Evolutionary conservation across 92 coral and sea anemone species (phyloP).

Genomic region (Pocillopora meandrina): DNA sequence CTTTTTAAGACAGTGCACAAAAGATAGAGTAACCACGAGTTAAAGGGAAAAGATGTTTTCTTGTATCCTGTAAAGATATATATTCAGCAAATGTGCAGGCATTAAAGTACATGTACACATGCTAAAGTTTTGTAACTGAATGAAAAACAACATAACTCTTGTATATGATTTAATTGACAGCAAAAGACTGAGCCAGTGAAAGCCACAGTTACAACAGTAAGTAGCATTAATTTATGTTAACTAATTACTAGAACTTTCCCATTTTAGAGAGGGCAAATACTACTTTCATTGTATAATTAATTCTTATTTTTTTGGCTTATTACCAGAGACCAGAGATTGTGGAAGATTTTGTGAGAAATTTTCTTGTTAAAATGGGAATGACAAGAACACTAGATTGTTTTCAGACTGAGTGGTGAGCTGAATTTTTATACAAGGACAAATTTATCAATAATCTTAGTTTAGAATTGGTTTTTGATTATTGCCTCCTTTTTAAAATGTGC

Average conservation of each 20-base stretch:
- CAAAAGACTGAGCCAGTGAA: slow-evolving; percentile 68
- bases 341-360: slow-evolving; percentile 97
- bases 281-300: background rate
- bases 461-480: too few relatives aligned
- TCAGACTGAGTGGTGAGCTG: slow-evolving; percentile 94
- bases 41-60: too few relatives aligned
- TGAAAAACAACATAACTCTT: too few relatives aligned
- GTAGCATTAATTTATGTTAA: background rate
- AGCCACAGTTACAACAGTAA: slow-evolving; percentile 80
- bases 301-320: background rate
- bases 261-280: background rate
- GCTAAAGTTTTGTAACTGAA: too few relatives aligned
- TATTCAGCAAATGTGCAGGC: too few relatives aligned
- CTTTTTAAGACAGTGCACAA: background rate
- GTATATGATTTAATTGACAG: slow-evolving; percentile 14
- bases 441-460: background rate
- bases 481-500: too few relatives aligned
- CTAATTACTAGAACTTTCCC: too few relatives aligned
- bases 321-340: slow-evolving; percentile 95
- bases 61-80: too few relatives aligned
- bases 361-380: slow-evolving; percentile 99
- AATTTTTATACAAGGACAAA: background rate
- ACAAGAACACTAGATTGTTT: slow-evolving; percentile 92
- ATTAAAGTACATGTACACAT: too few relatives aligned
- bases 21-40: too few relatives aligned